Conservation (phyloP, 2,113 vertebrate species). For the Charadrius vociferus region DNA sequence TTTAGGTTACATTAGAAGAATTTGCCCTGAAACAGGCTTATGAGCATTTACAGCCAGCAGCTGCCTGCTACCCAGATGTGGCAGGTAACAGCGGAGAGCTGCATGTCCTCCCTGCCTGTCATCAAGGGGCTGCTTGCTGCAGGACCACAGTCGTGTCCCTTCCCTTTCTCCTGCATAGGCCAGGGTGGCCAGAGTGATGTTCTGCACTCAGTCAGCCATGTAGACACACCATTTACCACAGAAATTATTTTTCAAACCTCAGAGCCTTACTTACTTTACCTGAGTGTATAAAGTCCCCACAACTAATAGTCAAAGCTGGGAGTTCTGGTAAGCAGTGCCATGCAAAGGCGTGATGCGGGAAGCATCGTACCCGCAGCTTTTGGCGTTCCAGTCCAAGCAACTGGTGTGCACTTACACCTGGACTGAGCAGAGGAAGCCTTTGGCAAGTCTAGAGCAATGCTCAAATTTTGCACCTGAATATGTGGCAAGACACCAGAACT, state of each 20-base stretch:
- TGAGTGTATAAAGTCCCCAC: neutral
- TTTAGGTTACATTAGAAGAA: neutral
- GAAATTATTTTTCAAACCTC: neutral
- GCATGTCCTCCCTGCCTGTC: fast-evolving
- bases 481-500: neutral
- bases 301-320: neutral
- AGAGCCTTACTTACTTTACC: neutral
- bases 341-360: neutral
- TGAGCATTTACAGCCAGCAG: neutral
- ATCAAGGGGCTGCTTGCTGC: neutral
- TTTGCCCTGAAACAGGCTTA: neutral
- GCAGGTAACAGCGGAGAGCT: neutral
- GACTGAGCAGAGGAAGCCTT: neutral
- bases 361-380: neutral
- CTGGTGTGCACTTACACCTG: neutral
- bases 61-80: neutral
- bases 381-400: neutral
- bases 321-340: neutral
- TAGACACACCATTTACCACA: neutral
- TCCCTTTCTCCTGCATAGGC: fast-evolving
- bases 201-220: neutral
- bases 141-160: neutral
- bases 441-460: neutral
- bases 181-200: neutral
- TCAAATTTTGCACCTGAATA: neutral